phyloP scores from a whole-genome alignment of 2,797 vertebrate species.

The Chrosomus eos region DNA sequence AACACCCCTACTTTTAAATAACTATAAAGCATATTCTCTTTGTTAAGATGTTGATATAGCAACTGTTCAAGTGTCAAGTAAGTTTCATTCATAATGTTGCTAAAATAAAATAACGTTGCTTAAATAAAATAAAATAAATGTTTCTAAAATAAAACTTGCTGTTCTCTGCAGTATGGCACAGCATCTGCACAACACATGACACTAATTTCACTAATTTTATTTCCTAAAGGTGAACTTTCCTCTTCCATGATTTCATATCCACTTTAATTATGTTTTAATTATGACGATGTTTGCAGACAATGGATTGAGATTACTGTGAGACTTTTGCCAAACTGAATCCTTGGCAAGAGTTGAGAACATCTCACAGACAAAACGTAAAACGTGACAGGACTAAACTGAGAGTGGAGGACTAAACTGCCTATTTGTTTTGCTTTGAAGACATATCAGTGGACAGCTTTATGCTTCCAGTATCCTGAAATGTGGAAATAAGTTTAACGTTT shows the following conservation, averaged over 20 bases:
- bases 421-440: not conserved
- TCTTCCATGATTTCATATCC: conserved; percentile 69
- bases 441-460: not conserved
- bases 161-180: not conserved
- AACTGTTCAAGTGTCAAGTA: too few species aligned
- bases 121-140: too few species aligned
- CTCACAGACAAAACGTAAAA: conserved; percentile 34
- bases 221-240: conserved; percentile 60
- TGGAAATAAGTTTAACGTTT: not conserved
- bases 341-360: conserved; percentile 58
- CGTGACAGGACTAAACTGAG: conserved; percentile 43
- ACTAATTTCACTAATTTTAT: conserved; percentile 29
- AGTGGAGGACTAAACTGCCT: conserved; percentile 6
- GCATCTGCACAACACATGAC: not conserved
- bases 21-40: too few species aligned
- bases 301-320: conserved; percentile 69
- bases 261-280: conserved; percentile 78
- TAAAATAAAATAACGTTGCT: too few species aligned
- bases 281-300: conserved; percentile 71
- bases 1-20: too few species aligned
- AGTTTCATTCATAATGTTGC: too few species aligned
- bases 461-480: not conserved
- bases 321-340: conserved; percentile 48
- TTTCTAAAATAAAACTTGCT: not conserved
- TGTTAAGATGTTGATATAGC: too few species aligned